phyloP scores from a whole-genome alignment of 1,140 invertebrate genomes.

The Caenorhabditis inopinata region DNA sequence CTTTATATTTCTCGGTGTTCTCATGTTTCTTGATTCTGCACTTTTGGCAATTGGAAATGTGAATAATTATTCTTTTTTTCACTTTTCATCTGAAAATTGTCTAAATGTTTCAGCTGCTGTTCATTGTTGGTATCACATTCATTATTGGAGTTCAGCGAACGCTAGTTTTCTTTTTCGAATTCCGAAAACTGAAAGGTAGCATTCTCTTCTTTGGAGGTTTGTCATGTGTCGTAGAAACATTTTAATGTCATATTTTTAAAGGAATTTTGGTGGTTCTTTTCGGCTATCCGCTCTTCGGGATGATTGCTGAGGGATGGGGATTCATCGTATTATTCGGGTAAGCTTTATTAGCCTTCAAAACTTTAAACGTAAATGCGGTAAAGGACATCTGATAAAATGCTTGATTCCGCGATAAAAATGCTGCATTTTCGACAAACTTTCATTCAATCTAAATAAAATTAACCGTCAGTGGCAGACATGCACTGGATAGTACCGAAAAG shows the following conservation, averaged over 20 bases:
- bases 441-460: too few species aligned
- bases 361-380: too few species aligned
- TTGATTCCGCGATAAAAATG: too few species aligned
- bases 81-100: constrained; percentile 20
- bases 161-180: constrained; percentile 95
- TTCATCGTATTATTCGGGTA: constrained; percentile 74
- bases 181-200: constrained; percentile 90
- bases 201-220: constrained; percentile 80
- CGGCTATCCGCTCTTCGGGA: constrained; percentile 92
- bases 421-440: too few species aligned
- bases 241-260: neutral
- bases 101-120: constrained; percentile 81
- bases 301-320: constrained; percentile 85
- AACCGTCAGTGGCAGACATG: too few species aligned
- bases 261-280: constrained; percentile 90
- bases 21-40: constrained; percentile 95
- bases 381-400: too few species aligned
- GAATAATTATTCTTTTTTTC: constrained; percentile 68
- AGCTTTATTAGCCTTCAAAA: constrained; percentile 39
- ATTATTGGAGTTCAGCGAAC: constrained; percentile 94
- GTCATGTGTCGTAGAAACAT: neutral
- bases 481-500: too few species aligned
- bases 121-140: constrained; percentile 88
- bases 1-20: constrained; percentile 89
- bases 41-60: constrained; percentile 97